Percentiles rank a stretch among this genome's conserved stretches.
phyloP scores from a whole-genome alignment of 1,140 invertebrate species.

The Bombus sylvicola region DNA sequence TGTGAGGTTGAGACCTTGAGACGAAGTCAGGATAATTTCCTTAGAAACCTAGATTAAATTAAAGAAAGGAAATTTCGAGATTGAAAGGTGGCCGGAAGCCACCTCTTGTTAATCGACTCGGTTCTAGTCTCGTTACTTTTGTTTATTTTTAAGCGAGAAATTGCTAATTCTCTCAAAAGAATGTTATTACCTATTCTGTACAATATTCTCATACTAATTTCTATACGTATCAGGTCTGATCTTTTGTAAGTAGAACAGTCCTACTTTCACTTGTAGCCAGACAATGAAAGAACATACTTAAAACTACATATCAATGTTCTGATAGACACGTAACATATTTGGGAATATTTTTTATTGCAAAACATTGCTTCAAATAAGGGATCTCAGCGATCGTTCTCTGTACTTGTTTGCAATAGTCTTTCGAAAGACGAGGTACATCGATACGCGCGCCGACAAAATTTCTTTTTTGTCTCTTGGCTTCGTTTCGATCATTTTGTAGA shows the following conservation, averaged over 20 bases:
- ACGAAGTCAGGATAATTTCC: neutral
- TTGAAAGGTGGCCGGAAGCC: neutral
- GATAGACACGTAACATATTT: no score
- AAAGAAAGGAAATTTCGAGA: neutral
- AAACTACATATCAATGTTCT: no score
- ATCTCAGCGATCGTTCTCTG: neutral
- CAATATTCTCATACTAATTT: neutral
- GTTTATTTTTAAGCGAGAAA: neutral
- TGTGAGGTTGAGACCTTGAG: neutral
- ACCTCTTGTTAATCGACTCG: neutral
- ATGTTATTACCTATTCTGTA: no score
- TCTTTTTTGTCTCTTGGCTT: neutral
- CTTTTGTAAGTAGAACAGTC: no score
- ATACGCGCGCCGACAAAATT: neutral
- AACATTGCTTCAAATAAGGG: conserved; percentile 43
- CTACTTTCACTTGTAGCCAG: no score
- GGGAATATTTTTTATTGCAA: neutral
- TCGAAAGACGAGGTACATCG: neutral
- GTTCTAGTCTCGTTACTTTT: neutral
- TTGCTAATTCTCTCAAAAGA: no score
- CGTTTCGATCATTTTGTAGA: neutral
- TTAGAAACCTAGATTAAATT: neutral
- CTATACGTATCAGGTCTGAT: neutral
- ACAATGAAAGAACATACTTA: neutral
- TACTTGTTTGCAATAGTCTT: neutral